Conservation (phyloP, 2,113 vertebrate species). For the Marmota monax region DNA sequence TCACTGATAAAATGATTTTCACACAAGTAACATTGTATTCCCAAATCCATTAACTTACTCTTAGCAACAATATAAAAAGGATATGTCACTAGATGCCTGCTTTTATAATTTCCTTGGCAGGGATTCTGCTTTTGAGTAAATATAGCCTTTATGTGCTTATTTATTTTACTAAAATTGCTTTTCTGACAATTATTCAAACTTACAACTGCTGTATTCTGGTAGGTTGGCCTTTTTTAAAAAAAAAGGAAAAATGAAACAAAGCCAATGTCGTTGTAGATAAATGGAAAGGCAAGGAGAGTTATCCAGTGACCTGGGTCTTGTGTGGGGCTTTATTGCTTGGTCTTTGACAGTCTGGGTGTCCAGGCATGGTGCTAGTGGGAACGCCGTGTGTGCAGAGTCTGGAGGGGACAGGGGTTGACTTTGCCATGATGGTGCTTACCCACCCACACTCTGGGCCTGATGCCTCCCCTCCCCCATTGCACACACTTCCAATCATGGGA, state of each 20-base stretch:
- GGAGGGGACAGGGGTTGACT: background rate
- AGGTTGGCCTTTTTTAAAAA: background rate
- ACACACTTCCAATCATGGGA: background rate
- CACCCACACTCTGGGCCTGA: too few species aligned
- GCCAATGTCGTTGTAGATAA: background rate
- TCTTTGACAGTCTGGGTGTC: background rate
- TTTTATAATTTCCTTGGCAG: conserved; percentile 41
- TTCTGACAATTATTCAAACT: conserved; percentile 69
- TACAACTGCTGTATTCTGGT: background rate
- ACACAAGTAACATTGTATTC: background rate
- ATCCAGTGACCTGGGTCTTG: background rate
- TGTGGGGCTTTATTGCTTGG: background rate
- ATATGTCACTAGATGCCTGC: conserved; percentile 52
- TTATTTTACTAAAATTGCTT: conserved; percentile 76
- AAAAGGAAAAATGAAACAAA: conserved; percentile 24
- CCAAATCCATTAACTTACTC: conserved; percentile 56
- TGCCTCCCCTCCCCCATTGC: too few species aligned
- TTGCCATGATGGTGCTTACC: background rate
- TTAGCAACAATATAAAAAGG: background rate
- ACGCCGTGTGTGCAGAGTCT: too few species aligned
- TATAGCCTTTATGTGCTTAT: conserved; percentile 64
- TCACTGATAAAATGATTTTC: background rate
- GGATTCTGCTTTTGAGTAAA: conserved; percentile 3
- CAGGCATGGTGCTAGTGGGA: background rate
- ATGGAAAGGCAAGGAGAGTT: background rate